Evolutionary conservation across 2,797 vertebrate species (phyloP).

Genomic region (Chaetodon trifasciatus): DNA sequence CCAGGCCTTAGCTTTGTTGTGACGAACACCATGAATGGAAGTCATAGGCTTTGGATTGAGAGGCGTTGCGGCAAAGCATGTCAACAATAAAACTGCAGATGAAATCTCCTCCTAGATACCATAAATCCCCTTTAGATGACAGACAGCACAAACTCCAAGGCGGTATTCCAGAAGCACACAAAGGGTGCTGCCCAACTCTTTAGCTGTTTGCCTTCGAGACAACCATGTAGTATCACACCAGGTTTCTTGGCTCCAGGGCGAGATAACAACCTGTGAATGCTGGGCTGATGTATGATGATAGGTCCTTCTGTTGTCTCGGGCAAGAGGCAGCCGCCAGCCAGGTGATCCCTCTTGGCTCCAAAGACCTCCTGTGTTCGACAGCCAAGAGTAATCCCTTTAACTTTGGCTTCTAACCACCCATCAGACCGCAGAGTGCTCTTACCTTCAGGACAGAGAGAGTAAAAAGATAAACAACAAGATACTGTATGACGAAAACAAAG

Average conservation of each 20-base stretch:
- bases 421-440: constrained; percentile 30
- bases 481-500: neutral
- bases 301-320: constrained; percentile 30
- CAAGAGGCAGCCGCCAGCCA: constrained; percentile 27
- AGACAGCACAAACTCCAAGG: neutral
- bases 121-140: constrained; percentile 11
- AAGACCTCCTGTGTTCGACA: constrained; percentile 62
- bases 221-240: constrained; percentile 17
- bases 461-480: constrained; percentile 8
- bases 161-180: constrained; percentile 10
- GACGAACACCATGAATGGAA: constrained; percentile 67
- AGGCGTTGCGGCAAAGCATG: constrained; percentile 53
- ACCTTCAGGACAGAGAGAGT: constrained; percentile 55
- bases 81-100: constrained; percentile 38
- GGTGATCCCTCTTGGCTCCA: constrained; percentile 63
- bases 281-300: constrained; percentile 35
- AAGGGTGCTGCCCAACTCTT: constrained; percentile 11
- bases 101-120: constrained; percentile 17
- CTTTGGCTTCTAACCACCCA: constrained; percentile 60
- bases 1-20: constrained; percentile 57
- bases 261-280: constrained; percentile 13
- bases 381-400: constrained; percentile 80
- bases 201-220: constrained; percentile 14
- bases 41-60: constrained; percentile 50
- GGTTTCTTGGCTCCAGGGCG: constrained; percentile 41